phyloP scores from a whole-genome alignment of 2,888 invertebrate genomes.

The Liopterus haemorrhoidalis region DNA sequence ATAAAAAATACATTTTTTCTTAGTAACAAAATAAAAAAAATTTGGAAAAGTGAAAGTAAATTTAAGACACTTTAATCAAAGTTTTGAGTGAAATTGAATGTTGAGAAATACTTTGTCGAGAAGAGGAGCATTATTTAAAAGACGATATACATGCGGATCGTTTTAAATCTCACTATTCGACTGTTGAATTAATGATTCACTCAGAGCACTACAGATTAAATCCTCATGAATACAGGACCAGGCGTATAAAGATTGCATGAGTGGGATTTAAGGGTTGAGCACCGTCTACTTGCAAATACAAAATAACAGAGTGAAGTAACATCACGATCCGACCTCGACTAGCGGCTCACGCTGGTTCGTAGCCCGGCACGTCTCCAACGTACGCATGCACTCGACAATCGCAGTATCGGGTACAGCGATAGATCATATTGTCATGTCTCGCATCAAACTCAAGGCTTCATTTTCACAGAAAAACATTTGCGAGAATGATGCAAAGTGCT shows the following conservation, averaged over 20 bases:
- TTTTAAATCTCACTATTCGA: slow-evolving; percentile 34
- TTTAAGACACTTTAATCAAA: no score
- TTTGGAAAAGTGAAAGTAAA: no score
- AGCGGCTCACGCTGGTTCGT: not conserved
- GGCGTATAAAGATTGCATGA: slow-evolving; percentile 37
- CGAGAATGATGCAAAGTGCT: slow-evolving; percentile 15
- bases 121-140: slow-evolving; percentile 21
- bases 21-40: no score
- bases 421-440: no score
- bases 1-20: no score
- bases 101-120: slow-evolving; percentile 14
- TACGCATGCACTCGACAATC: slow-evolving; percentile 2
- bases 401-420: no score
- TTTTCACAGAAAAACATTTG: slow-evolving; percentile 20
- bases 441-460: slow-evolving; percentile 13
- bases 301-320: slow-evolving; percentile 19
- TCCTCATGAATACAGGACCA: slow-evolving; percentile 34
- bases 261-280: slow-evolving; percentile 36
- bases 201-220: slow-evolving; percentile 33
- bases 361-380: slow-evolving; percentile 2
- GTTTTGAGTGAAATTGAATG: slow-evolving; percentile 8
- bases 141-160: slow-evolving; percentile 18
- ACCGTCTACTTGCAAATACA: slow-evolving; percentile 18
- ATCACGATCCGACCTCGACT: not conserved
- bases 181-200: slow-evolving; percentile 35